These are phyloP conservation scores for Synchiropus splendidus DNA, from an alignment of 2,113 vertebrate genomes.

Conservation along the genomic window DNA sequence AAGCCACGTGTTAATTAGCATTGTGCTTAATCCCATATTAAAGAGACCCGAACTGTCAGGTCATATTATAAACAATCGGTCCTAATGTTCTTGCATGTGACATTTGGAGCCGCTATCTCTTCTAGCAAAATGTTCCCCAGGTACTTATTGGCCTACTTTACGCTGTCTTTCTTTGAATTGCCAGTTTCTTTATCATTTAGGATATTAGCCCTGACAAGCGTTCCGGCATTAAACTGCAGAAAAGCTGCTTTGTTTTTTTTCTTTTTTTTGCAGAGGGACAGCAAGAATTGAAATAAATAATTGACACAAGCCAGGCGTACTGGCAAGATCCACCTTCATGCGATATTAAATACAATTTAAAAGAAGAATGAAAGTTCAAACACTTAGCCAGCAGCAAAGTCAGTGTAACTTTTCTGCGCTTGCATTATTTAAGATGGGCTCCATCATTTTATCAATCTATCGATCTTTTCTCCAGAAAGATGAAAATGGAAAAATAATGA, in stretches of 20 bases:
- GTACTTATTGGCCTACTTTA: slow-evolving; percentile 75
- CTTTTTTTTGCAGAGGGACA: slow-evolving; percentile 31
- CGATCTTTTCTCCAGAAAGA: slow-evolving; percentile 73
- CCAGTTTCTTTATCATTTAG: slow-evolving; percentile 63
- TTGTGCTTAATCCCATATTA: slow-evolving; percentile 72
- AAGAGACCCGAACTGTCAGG: slow-evolving; percentile 72
- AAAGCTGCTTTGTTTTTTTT: slow-evolving; percentile 19
- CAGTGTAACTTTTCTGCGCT: slow-evolving; percentile 64
- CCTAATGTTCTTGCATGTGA: slow-evolving; percentile 59
- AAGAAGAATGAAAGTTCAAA: slow-evolving; percentile 68
- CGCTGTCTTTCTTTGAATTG: slow-evolving; percentile 62
- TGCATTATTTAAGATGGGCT: slow-evolving; percentile 77
- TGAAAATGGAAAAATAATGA: slow-evolving; percentile 81
- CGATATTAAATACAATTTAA: slow-evolving; percentile 59
- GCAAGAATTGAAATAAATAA: slow-evolving; percentile 50
- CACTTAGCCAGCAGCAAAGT: slow-evolving; percentile 65
- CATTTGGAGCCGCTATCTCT: slow-evolving; percentile 67
- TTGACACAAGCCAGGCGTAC: slow-evolving; percentile 32
- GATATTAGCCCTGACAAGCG: slow-evolving; percentile 66
- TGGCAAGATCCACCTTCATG: slow-evolving; percentile 47
- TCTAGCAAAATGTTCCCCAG: slow-evolving; percentile 67
- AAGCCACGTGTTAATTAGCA: slow-evolving; percentile 69
- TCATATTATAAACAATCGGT: slow-evolving; percentile 74
- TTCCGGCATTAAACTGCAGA: slow-evolving; percentile 34
- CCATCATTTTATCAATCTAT: slow-evolving; percentile 79